phyloP scores from a whole-genome alignment of 2,113 vertebrate genomes.

The Condylura cristata region DNA sequence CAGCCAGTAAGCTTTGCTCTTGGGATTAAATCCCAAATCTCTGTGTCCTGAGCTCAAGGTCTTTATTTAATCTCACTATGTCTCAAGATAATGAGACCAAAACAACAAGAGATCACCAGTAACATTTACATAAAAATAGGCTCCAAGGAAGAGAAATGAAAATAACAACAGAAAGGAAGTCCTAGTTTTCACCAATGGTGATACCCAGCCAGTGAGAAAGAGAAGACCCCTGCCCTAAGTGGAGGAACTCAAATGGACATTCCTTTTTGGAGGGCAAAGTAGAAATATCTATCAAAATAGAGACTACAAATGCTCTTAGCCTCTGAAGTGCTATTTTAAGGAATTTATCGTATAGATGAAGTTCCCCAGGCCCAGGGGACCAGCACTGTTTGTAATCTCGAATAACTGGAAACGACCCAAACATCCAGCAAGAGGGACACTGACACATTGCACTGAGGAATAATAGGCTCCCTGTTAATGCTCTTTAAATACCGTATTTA shows the following conservation, averaged over 20 bases:
- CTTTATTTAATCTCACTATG: not conserved
- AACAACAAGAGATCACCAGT: not conserved
- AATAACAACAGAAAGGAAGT: not conserved
- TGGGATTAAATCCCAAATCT: not conserved
- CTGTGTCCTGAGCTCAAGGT: not conserved
- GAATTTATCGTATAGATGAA: not conserved
- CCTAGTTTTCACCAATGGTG: not conserved
- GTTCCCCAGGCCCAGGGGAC: not conserved
- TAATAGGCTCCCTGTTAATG: not conserved
- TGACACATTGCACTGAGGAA: not conserved
- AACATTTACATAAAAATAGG: not conserved
- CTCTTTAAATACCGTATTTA: not conserved
- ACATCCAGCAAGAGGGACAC: not conserved
- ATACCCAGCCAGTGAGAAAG: not conserved
- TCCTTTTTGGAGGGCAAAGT: not conserved
- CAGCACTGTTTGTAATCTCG: not conserved
- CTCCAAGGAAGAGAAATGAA: not conserved
- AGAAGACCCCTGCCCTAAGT: fast-evolving
- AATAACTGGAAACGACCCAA: not conserved
- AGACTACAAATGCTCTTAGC: not conserved
- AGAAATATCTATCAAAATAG: not conserved
- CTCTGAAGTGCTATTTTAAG: not conserved
- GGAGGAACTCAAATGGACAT: not conserved
- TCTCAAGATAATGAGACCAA: not conserved
- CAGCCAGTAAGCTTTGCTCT: not conserved